These are phyloP conservation scores for Caenorhabditis becei DNA, from an alignment of 2,888 invertebrate genomes.

Conservation along the genomic window DNA sequence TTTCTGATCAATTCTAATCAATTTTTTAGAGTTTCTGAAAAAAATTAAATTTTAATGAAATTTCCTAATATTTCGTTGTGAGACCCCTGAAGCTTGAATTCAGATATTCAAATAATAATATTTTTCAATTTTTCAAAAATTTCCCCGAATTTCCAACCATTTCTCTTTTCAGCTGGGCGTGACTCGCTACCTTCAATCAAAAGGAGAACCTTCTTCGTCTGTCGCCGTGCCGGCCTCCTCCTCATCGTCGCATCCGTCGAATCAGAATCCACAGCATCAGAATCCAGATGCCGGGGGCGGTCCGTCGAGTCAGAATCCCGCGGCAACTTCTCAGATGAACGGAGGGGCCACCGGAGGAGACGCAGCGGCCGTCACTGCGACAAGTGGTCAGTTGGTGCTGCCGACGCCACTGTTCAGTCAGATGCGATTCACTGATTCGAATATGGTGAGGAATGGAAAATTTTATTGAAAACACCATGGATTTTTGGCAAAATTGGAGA, in stretches of 20 bases:
- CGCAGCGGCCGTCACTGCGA: constrained; percentile 37
- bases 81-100: too few relatives aligned
- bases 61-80: too few relatives aligned
- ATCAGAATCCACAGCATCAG: too few relatives aligned
- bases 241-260: not conserved
- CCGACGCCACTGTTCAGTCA: constrained; percentile 62
- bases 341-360: constrained; percentile 15
- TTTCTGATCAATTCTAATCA: too few relatives aligned
- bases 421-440: constrained; percentile 59
- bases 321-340: constrained; percentile 10
- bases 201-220: constrained; percentile 39
- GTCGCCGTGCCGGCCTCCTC: not conserved
- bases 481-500: not conserved
- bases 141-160: not conserved
- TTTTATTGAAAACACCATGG: constrained; percentile 1
- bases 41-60: too few relatives aligned
- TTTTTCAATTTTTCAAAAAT: too few relatives aligned
- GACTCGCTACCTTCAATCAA: constrained; percentile 42
- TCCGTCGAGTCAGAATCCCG: too few relatives aligned
- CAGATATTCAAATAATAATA: too few relatives aligned
- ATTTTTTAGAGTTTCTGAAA: too few relatives aligned
- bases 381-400: constrained; percentile 30
- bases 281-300: too few relatives aligned
- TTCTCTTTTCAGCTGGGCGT: constrained; percentile 57
- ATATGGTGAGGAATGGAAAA: constrained; percentile 52